phyloP scores from a whole-genome alignment of 2,797 vertebrate genomes.

The Picus viridis region DNA sequence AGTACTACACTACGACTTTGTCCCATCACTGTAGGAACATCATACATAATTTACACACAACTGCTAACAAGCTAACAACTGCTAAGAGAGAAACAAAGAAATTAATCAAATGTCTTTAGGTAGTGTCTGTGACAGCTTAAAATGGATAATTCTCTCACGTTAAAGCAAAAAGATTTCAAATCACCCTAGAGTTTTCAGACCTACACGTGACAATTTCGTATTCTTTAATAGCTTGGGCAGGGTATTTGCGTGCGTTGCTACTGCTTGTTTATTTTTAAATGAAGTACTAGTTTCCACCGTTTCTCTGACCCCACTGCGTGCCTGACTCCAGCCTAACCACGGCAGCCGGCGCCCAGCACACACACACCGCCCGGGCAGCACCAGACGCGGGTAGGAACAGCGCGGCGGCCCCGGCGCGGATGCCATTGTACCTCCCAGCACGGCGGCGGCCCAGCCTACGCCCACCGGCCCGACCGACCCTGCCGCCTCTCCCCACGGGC shows the following conservation, averaged over 20 bases:
- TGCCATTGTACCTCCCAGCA: background rate
- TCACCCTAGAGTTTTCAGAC: background rate
- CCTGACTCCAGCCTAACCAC: background rate
- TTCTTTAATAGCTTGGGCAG: fast-evolving
- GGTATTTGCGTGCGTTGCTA: fast-evolving
- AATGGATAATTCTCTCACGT: background rate
- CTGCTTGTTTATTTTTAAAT: background rate
- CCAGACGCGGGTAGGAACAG: no score
- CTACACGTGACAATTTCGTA: fast-evolving
- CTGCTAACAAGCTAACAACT: background rate
- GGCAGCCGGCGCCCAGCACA: background rate
- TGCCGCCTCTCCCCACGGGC: background rate
- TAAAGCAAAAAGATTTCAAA: background rate
- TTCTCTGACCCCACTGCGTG: fast-evolving
- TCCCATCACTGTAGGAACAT: background rate
- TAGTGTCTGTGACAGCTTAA: background rate
- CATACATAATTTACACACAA: background rate
- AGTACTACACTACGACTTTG: background rate
- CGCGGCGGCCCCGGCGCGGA: background rate
- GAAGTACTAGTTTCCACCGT: background rate
- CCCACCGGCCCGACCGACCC: background rate
- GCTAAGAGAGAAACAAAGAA: background rate
- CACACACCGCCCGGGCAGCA: background rate
- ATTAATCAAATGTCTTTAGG: background rate
- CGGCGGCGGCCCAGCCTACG: background rate